phyloP scores from a whole-genome alignment of 1,140 invertebrate species.

The Drosophila ironensis region DNA sequence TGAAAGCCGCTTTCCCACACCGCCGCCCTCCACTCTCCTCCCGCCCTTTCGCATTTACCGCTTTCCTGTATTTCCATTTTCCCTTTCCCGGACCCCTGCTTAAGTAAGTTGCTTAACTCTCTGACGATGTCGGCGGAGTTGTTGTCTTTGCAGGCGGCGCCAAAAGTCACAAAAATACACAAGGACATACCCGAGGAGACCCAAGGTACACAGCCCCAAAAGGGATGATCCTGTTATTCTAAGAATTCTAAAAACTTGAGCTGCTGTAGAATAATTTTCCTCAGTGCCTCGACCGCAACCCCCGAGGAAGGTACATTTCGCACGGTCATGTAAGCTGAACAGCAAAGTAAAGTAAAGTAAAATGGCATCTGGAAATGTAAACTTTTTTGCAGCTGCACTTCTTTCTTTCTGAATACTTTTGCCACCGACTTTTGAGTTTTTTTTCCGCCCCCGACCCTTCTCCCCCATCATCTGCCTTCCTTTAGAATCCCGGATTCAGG shows the following conservation, averaged over 20 bases:
- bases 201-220: not conserved
- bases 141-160: conserved; percentile 75
- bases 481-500: conserved; percentile 1
- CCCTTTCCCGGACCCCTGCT: conserved; percentile 18
- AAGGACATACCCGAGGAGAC: conserved; percentile 16
- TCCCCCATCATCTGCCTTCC: conserved; percentile 10
- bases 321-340: conserved; percentile 53
- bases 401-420: conserved; percentile 79
- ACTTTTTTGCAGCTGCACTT: conserved; percentile 73
- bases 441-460: not conserved
- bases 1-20: conserved; percentile 53
- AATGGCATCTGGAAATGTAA: conserved; percentile 79
- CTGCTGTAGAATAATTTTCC: not conserved
- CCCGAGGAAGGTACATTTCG: conserved; percentile 33
- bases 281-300: not conserved
- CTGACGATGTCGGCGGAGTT: conserved; percentile 31
- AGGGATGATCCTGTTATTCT: too few species aligned
- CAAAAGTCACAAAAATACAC: conserved; percentile 58
- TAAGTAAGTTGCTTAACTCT: conserved; percentile 78
- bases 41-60: not conserved
- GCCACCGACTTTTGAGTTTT: conserved; percentile 61
- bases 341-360: conserved; percentile 68
- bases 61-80: not conserved
- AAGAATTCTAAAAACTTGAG: too few species aligned
- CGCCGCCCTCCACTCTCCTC: too few species aligned